Evolutionary conservation across 2,888 invertebrate genomes (phyloP).

Genomic region (Lymantria dispar): DNA sequence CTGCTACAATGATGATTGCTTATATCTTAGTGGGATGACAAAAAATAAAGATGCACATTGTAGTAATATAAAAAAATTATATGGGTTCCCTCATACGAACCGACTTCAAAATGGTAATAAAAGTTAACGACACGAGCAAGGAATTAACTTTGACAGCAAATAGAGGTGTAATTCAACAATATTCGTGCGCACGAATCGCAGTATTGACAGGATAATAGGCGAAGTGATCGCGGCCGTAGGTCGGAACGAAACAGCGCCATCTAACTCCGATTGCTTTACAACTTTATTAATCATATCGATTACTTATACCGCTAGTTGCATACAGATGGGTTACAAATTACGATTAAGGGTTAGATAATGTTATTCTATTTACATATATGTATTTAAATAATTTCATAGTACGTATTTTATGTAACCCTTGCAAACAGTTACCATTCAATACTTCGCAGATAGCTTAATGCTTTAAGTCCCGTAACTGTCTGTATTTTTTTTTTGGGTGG

Average conservation of each 20-base stretch:
- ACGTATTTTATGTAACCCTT: too few relatives aligned
- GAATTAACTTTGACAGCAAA: conserved; percentile 80
- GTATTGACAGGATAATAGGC: conserved; percentile 78
- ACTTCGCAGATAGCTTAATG: too few relatives aligned
- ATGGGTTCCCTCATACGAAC: too few relatives aligned
- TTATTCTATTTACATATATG: too few relatives aligned
- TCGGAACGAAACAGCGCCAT: conserved; percentile 48
- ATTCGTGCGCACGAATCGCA: conserved; percentile 76
- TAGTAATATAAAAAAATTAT: background rate
- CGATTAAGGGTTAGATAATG: too few relatives aligned
- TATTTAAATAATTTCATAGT: too few relatives aligned
- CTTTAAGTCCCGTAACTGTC: too few relatives aligned
- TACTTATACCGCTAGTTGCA: conserved; percentile 3
- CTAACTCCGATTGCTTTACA: conserved; percentile 54
- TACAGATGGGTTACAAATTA: too few relatives aligned
- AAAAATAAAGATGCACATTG: conserved; percentile 3
- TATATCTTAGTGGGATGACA: too few relatives aligned
- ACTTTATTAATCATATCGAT: conserved; percentile 60
- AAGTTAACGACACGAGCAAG: conserved; percentile 71
- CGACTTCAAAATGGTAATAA: conserved; percentile 41
- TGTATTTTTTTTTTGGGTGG: too few relatives aligned
- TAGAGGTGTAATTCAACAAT: conserved; percentile 77
- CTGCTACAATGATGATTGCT: too few relatives aligned
- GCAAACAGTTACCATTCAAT: too few relatives aligned
- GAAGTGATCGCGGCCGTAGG: conserved; percentile 51